Base-by-base conservation (phyloP, 2,113 vertebrate species). In the Xiphophorus hellerii region DNA sequence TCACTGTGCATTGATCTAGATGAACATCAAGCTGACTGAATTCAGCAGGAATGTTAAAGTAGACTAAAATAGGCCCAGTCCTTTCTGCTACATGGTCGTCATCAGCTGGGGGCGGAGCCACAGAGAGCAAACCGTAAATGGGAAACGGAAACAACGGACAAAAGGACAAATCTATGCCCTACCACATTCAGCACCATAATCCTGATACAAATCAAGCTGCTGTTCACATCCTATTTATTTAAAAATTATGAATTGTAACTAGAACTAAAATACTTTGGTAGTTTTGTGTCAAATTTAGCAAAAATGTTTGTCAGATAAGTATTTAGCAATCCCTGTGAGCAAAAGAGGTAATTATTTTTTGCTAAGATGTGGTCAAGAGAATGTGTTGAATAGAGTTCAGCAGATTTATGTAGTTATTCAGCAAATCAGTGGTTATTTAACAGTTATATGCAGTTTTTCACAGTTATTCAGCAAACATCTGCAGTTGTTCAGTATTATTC, bases 21-120 rank as follows among this genome's bases (percentile, higher is more conserved):
- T 29, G 66, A 20, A 63, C 33, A 71, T 79, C 42, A 65, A 67
- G 66, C 28, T 29, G 3, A 69, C 68, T 77, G 39, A 66, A 82
- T 77, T 73, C 42, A 76, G 58, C 8, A 37, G 27, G 13, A 61
- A 74, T 30, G 80, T 63, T 37, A 78, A 77, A 79, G 42, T 20
- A 27, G 44, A 76, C 31, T 73, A 78, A 94, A 94, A 94, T 94
- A 94, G 92, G 76, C 60, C 48, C 48, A 31, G 91, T 65, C 93
- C 94, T 94, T 94, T 93, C 92, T 63, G 20, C 71, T 69, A 11
- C 39, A 71, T 51, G 83, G 72, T 73, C 12, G 35, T 62, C 62
- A 4, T 66, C 31, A 15, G 63, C 44, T n/a, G 31, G 73, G 87
- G 88, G 91, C 48, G 87, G 81, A 77, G 90, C 78, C 2, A 15